Conservation (phyloP, 2,888 invertebrate genomes). For the Nymphalis c-album region DNA sequence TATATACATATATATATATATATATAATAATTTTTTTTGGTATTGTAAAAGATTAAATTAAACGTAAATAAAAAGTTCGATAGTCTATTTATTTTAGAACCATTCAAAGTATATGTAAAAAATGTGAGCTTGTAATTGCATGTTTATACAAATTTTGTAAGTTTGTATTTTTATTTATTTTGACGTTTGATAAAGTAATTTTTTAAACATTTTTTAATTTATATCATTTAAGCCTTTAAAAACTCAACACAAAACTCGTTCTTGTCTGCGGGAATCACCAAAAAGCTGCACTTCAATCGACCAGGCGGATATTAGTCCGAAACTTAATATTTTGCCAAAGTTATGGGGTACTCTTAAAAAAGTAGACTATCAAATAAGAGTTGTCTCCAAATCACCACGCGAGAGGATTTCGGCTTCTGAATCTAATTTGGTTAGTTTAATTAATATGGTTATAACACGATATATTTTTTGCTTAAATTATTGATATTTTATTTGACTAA, state of each 20-base stretch:
- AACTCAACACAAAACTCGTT: conserved; percentile 42
- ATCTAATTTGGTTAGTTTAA: conserved; percentile 48
- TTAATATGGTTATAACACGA: neutral
- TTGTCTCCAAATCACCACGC: conserved; percentile 36
- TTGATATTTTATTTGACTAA: neutral
- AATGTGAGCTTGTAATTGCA: too few species aligned
- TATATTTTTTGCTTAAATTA: neutral
- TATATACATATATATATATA: too few species aligned
- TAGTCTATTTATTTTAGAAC: too few species aligned
- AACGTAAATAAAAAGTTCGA: too few species aligned
- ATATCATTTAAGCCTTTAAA: conserved; percentile 45
- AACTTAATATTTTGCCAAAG: conserved; percentile 40
- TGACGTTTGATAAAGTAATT: too few species aligned
- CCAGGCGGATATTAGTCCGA: conserved; percentile 51
- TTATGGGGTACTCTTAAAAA: conserved; percentile 36
- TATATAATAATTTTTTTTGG: too few species aligned
- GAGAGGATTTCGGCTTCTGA: conserved; percentile 54
- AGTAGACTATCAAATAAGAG: conserved; percentile 23
- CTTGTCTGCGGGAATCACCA: conserved; percentile 39
- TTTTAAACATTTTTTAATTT: neutral
- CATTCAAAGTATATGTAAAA: too few species aligned
- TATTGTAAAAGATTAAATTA: too few species aligned
- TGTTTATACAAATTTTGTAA: too few species aligned
- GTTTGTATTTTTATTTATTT: too few species aligned
- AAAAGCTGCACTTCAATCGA: conserved; percentile 44